A percentile compares a stretch with the other conserved stretches of the same genome.
Evolutionary conservation across 37 sponge, comb jelly and placozoan genomes (phyloP).

Genomic region (Chondrosia reniformis): DNA sequence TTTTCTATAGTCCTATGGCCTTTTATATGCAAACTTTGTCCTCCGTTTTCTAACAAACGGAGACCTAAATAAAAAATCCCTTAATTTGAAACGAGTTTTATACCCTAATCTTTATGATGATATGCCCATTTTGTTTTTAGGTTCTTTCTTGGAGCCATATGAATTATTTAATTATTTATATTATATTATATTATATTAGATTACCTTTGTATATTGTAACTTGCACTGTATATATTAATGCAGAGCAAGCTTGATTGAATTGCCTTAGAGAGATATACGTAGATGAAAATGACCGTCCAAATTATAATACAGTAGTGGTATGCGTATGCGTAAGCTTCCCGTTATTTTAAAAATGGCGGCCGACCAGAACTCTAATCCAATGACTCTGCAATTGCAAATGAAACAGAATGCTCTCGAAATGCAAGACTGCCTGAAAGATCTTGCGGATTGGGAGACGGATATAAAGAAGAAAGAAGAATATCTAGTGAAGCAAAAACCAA

Average conservation of each 20-base stretch:
- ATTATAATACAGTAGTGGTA: not conserved
- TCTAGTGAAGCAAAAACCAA: slow-evolving; percentile 64
- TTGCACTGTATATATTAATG: not conserved
- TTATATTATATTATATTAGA: too few relatives aligned
- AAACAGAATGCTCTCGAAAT: slow-evolving; percentile 80
- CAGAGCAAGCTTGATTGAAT: not conserved
- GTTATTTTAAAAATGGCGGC: slow-evolving; percentile 12
- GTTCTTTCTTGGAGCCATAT: too few relatives aligned
- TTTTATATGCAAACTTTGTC: too few relatives aligned
- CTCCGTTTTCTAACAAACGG: too few relatives aligned
- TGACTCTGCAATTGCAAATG: slow-evolving; percentile 51
- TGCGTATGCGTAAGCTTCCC: not conserved
- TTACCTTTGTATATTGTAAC: not conserved
- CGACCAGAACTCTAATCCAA: not conserved
- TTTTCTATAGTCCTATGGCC: too few relatives aligned
- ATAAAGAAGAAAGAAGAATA: slow-evolving; percentile 80
- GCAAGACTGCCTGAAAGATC: slow-evolving; percentile 68
- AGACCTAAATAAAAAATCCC: too few relatives aligned
- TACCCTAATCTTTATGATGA: too few relatives aligned
- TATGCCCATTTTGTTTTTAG: too few relatives aligned
- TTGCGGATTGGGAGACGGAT: slow-evolving; percentile 85
- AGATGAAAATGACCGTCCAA: not conserved
- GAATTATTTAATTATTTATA: too few relatives aligned
- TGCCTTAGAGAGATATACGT: not conserved
- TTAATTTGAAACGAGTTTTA: too few relatives aligned